Percentiles rank a stretch among this genome's conserved stretches.
Evolutionary conservation across 1,140 invertebrate species (phyloP).

Genomic region (Drosophila parabipectinata): DNA sequence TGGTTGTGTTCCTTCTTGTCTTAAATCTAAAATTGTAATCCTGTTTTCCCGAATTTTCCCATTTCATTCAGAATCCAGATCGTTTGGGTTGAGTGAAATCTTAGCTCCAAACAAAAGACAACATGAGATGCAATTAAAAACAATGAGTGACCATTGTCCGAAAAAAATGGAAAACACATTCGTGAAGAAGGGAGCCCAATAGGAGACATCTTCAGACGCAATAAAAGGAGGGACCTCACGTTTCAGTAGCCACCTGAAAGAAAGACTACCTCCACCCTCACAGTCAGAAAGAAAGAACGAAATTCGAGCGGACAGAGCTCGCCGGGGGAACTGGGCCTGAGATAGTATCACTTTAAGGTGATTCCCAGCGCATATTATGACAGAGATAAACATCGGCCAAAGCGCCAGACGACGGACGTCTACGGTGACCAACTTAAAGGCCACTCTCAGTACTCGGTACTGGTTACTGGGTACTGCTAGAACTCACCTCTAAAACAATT

Average conservation of each 20-base stretch:
- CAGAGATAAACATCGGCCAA: slow-evolving; percentile 78
- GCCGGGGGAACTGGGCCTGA: slow-evolving; percentile 21
- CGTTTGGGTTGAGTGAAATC: slow-evolving; percentile 14
- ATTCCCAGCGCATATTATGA: slow-evolving; percentile 82
- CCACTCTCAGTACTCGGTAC: slow-evolving; percentile 14
- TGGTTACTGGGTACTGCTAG: slow-evolving; percentile 20
- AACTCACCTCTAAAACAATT: slow-evolving; percentile 53
- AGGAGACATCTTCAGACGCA: slow-evolving; percentile 7
- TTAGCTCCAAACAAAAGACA: slow-evolving; percentile 17
- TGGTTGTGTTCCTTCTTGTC: not conserved
- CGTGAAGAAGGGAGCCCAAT: slow-evolving; percentile 14
- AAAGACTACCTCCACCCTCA: slow-evolving; percentile 23
- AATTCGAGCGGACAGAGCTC: slow-evolving; percentile 42
- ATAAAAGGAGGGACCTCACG: slow-evolving; percentile 48
- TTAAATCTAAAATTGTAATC: not conserved
- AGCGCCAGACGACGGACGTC: slow-evolving; percentile 22
- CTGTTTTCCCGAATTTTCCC: not conserved
- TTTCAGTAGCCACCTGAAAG: slow-evolving; percentile 46
- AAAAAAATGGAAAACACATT: slow-evolving; percentile 10
- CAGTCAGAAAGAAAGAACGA: slow-evolving; percentile 15
- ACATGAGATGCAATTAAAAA: slow-evolving; percentile 46
- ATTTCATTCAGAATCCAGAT: not conserved
- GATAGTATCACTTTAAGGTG: slow-evolving; percentile 78
- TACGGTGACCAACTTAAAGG: slow-evolving; percentile 65
- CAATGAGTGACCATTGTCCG: slow-evolving; percentile 66